Evolutionary conservation across 1,140 invertebrate species (phyloP).

Genomic region (Odontomachus brunneus): DNA sequence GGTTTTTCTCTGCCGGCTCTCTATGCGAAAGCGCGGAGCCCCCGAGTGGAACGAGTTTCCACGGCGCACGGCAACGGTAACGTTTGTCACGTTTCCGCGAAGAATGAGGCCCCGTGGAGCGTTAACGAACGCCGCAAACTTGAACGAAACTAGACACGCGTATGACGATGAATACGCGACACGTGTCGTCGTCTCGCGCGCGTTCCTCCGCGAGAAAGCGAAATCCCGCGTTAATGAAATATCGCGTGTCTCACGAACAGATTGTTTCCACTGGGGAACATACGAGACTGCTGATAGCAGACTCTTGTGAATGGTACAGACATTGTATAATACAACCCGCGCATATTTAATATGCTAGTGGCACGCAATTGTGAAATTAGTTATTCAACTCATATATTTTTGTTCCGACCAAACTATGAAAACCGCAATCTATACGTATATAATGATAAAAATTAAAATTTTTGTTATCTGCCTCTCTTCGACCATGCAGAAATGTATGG

Average conservation of each 20-base stretch:
- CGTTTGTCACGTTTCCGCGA: conserved; percentile 72
- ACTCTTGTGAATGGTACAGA: not conserved
- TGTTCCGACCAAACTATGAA: no score
- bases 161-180: conserved; percentile 39
- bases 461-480: no score
- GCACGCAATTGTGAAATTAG: no score
- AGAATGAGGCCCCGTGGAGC: conserved; percentile 63
- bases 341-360: no score
- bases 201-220: conserved; percentile 59
- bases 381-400: no score
- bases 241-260: not conserved
- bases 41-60: conserved; percentile 72
- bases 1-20: conserved; percentile 49
- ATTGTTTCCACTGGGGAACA: not conserved
- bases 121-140: conserved; percentile 63
- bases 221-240: conserved; percentile 28
- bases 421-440: no score
- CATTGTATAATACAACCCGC: not conserved
- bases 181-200: conserved; percentile 38
- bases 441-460: no score
- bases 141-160: conserved; percentile 37
- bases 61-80: conserved; percentile 71
- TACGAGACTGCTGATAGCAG: not conserved
- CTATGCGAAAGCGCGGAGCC: conserved; percentile 43
- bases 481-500: no score